Conservation (phyloP, 2,797 vertebrate genomes). For the Chrosomus eos region DNA sequence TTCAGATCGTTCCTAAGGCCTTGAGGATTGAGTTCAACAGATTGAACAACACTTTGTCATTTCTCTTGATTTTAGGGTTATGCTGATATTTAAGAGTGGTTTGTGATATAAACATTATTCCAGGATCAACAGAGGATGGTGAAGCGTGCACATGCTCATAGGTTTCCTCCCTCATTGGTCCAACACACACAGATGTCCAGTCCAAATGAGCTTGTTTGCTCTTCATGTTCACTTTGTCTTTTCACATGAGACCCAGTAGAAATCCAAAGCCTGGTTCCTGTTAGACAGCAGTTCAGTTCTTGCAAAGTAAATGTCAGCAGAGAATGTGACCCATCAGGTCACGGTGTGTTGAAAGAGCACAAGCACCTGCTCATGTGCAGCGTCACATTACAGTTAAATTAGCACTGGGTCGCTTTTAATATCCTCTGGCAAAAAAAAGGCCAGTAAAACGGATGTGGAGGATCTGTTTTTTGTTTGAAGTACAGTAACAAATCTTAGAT, state of each 20-base stretch:
- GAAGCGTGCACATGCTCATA: not conserved
- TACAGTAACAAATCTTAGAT: not conserved
- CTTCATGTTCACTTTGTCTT: not conserved
- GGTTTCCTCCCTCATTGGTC: not conserved
- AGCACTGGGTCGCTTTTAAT: slow-evolving; percentile 5
- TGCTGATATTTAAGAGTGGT: not conserved
- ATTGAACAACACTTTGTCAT: not conserved
- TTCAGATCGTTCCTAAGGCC: not conserved
- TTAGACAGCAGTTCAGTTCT: not conserved
- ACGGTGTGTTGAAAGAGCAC: not conserved
- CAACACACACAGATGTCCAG: not conserved
- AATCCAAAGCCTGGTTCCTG: not conserved
- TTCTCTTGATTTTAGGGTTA: not conserved
- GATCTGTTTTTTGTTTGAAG: not conserved
- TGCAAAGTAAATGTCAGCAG: not conserved
- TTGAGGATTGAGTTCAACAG: not conserved
- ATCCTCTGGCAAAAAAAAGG: not conserved
- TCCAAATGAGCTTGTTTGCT: not conserved
- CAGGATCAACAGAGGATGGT: not conserved
- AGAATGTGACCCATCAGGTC: slow-evolving; percentile 26
- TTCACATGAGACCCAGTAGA: not conserved
- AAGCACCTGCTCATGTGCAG: slow-evolving; percentile 32
- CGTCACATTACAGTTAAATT: slow-evolving; percentile 8
- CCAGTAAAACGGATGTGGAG: not conserved
- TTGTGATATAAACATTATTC: not conserved